These are phyloP conservation scores for Drosophila tani DNA, from an alignment of 1,140 invertebrate genomes.

Conservation along the genomic window DNA sequence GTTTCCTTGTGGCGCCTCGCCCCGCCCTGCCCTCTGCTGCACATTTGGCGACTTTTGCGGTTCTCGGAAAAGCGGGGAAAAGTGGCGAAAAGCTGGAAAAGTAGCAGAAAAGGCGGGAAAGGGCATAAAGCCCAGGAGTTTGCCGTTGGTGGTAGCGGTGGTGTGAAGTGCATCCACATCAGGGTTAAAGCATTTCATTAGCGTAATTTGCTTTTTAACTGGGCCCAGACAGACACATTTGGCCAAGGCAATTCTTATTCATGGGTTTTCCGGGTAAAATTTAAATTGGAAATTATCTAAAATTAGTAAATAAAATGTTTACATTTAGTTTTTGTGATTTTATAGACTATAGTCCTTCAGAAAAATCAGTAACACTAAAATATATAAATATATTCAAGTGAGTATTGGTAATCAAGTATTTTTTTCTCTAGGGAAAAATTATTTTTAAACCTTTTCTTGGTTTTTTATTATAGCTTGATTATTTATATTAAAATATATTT, in stretches of 20 bases:
- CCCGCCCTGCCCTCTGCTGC: neutral
- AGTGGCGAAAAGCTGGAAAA: slow-evolving; percentile 7
- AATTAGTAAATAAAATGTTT: neutral
- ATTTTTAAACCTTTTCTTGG: neutral
- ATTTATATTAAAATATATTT: neutral
- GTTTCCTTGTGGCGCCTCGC: neutral
- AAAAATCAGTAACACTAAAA: no score
- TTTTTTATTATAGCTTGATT: neutral
- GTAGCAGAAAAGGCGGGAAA: slow-evolving; percentile 3
- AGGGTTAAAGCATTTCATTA: slow-evolving; percentile 41
- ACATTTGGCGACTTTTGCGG: slow-evolving; percentile 32
- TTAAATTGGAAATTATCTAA: neutral
- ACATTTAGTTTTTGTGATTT: no score
- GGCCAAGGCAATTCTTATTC: slow-evolving; percentile 1
- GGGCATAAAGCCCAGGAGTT: slow-evolving; percentile 5
- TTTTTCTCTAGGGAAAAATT: neutral
- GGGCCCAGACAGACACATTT: neutral
- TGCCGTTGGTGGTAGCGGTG: neutral
- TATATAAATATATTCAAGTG: no score
- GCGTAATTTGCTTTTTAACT: slow-evolving; percentile 36
- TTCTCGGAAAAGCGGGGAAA: slow-evolving; percentile 2
- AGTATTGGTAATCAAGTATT: no score
- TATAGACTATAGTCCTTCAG: no score
- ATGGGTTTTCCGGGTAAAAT: neutral
- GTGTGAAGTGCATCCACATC: slow-evolving; percentile 30